A percentile compares a stretch with the other conserved stretches of the same genome.
These are phyloP conservation scores for Drosophila nebulosa DNA, from an alignment of 1,140 invertebrate species.

Conservation along the genomic window DNA sequence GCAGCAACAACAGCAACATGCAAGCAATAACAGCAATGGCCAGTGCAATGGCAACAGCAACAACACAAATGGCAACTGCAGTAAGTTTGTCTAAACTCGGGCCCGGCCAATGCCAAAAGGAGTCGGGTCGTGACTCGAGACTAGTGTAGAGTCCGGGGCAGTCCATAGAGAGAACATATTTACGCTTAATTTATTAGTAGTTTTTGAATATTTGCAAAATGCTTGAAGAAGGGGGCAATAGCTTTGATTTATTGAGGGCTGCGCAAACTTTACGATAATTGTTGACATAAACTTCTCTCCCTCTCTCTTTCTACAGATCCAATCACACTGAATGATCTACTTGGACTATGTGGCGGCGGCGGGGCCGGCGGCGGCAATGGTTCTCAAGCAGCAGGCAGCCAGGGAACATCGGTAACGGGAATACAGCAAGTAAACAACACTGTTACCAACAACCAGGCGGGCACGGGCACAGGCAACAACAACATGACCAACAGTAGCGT, in stretches of 20 bases:
- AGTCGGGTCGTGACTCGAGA: background rate
- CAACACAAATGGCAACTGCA: conserved; percentile 65
- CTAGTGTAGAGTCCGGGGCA: background rate
- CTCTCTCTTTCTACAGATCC: conserved; percentile 54
- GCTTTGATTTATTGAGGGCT: conserved; percentile 75
- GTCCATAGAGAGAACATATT: conserved; percentile 16
- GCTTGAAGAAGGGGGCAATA: conserved; percentile 53
- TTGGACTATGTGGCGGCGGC: conserved; percentile 53
- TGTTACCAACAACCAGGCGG: conserved; percentile 21
- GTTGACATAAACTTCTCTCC: conserved; percentile 39
- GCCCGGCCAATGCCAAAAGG: conserved; percentile 14
- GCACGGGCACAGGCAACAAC: conserved; percentile 29
- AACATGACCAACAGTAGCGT: conserved; percentile 14
- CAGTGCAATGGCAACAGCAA: conserved; percentile 7
- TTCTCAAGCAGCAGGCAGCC: conserved; percentile 32
- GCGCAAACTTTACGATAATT: conserved; percentile 61
- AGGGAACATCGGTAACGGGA: conserved; percentile 44
- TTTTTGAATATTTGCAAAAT: conserved; percentile 72
- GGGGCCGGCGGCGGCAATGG: conserved; percentile 16
- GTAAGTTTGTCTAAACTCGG: conserved; percentile 37
- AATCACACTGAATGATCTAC: conserved; percentile 75
- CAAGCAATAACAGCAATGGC: background rate
- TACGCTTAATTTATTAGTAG: conserved; percentile 69
- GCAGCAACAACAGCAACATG: conserved; percentile 14
- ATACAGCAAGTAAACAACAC: conserved; percentile 7